These are phyloP conservation scores for Caenorhabditis wallacei DNA, from an alignment of 2,888 invertebrate genomes.

Conservation along the genomic window DNA sequence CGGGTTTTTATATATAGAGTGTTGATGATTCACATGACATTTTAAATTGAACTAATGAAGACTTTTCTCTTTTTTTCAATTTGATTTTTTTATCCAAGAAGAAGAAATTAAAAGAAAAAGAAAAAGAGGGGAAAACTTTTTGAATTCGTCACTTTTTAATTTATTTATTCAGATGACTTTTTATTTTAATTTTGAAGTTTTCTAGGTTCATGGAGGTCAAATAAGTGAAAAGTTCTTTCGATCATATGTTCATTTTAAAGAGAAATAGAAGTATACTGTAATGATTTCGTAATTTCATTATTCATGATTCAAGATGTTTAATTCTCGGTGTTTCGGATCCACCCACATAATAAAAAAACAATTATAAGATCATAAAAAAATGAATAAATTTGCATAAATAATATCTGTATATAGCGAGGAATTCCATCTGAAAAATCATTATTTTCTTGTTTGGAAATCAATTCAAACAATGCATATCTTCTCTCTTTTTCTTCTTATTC, in stretches of 20 bases:
- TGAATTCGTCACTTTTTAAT: not conserved
- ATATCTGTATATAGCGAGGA: not conserved
- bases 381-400: slow-evolving; percentile 1
- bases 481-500: not conserved
- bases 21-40: slow-evolving; percentile 31
- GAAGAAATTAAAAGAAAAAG: not conserved
- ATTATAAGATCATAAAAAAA: not conserved
- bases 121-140: not conserved
- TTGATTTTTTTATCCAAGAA: slow-evolving; percentile 4
- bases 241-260: no score
- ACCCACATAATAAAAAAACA: not conserved
- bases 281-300: no score
- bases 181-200: no score
- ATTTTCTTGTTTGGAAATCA: not conserved
- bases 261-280: no score
- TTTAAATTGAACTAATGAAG: slow-evolving; percentile 44
- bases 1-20: slow-evolving; percentile 32
- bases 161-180: not conserved
- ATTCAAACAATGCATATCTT: not conserved
- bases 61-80: slow-evolving; percentile 8
- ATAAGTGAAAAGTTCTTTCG: no score
- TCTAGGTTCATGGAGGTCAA: no score
- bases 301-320: no score
- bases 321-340: not conserved
- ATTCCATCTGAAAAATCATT: not conserved